Percentiles rank a stretch among this genome's conserved stretches.
These are phyloP conservation scores for Enteromius thamalakanensis DNA, from an alignment of 2,797 vertebrate species.

Conservation along the genomic window DNA sequence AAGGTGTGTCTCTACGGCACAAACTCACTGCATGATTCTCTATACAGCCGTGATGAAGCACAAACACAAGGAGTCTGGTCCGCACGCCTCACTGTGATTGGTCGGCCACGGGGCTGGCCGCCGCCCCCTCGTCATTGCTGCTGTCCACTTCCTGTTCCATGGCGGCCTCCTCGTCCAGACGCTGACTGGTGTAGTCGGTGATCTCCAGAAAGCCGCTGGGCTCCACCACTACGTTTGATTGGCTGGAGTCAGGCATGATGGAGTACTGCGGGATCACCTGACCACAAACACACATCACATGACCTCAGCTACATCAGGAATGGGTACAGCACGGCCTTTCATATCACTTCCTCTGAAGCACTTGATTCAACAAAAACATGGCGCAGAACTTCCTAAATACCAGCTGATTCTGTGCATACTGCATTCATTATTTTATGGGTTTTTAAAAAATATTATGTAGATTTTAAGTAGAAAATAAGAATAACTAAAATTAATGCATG, in stretches of 20 bases:
- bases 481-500: too few species aligned
- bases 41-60: neutral
- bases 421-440: neutral
- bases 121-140: constrained; percentile 78
- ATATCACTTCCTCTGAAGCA: neutral
- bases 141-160: constrained; percentile 96
- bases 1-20: neutral
- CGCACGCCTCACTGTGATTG: constrained; percentile 72
- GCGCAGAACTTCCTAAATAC: too few species aligned
- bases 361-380: too few species aligned
- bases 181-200: constrained; percentile 97
- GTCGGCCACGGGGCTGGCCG: constrained; percentile 79
- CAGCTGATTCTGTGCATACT: neutral
- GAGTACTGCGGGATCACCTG: constrained; percentile 97
- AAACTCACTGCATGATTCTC: constrained; percentile 4
- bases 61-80: neutral
- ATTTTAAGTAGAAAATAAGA: too few species aligned
- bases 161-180: constrained; percentile 91
- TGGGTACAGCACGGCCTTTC: neutral
- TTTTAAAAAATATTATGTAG: too few species aligned
- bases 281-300: constrained; percentile 27
- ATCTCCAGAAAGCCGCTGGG: constrained; percentile 98
- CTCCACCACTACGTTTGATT: constrained; percentile 97
- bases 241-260: constrained; percentile 95
- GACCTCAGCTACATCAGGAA: neutral